Percentiles rank a stretch among this genome's conserved stretches.
Evolutionary conservation across 2,888 invertebrate genomes (phyloP).

Genomic region (Cheilosia scutellata): DNA sequence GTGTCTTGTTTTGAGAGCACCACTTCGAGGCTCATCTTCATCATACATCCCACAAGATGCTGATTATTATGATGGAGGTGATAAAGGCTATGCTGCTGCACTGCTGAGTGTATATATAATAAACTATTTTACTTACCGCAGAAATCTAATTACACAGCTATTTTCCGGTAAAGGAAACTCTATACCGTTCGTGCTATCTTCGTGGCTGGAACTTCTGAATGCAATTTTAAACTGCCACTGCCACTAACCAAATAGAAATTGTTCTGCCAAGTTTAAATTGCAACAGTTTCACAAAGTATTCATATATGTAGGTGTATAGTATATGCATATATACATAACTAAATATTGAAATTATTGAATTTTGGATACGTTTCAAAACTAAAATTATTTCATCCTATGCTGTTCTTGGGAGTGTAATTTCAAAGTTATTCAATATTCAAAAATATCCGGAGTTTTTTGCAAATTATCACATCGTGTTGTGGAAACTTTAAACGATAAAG

Average conservation of each 20-base stretch:
- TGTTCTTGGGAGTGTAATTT: too few species aligned
- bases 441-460: too few species aligned
- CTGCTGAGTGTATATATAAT: conserved; percentile 26
- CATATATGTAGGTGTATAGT: too few species aligned
- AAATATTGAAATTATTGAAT: too few species aligned
- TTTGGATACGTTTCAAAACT: too few species aligned
- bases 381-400: too few species aligned
- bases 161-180: conserved; percentile 39
- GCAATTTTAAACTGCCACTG: conserved; percentile 28
- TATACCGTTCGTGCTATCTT: conserved; percentile 3
- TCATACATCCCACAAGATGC: neutral
- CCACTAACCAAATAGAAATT: conserved; percentile 29
- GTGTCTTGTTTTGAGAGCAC: neutral
- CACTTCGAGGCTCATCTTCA: conserved; percentile 1
- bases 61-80: neutral
- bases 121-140: conserved; percentile 41
- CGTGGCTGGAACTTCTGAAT: conserved; percentile 34
- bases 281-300: neutral
- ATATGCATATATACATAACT: too few species aligned
- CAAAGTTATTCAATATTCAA: too few species aligned
- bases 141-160: conserved; percentile 48
- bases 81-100: conserved; percentile 9
- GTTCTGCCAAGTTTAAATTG: conserved; percentile 33
- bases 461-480: too few species aligned
- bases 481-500: too few species aligned